Evolutionary conservation across 1,140 invertebrate species (phyloP).

Genomic region (Pteromalus puparum): DNA sequence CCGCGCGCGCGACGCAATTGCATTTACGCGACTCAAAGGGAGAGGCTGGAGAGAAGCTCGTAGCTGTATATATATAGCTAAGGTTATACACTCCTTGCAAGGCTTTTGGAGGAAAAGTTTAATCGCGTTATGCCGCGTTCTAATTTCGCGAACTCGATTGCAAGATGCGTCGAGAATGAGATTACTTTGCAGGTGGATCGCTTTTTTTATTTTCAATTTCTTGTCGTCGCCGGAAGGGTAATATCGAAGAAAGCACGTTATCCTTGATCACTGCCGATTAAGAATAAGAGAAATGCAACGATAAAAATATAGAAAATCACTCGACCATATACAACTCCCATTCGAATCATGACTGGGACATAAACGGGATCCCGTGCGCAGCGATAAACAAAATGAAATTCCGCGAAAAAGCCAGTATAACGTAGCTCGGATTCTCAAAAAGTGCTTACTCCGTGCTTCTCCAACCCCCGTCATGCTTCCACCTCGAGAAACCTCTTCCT

Average conservation of each 20-base stretch:
- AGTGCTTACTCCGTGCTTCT: constrained; percentile 24
- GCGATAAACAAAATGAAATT: constrained; percentile 20
- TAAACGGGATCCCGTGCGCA: neutral
- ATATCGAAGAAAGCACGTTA: too few species aligned
- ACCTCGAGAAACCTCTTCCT: neutral
- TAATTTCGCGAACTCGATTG: constrained; percentile 11
- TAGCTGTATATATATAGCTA: neutral
- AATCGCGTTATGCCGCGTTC: constrained; percentile 1
- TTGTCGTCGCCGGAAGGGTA: too few species aligned
- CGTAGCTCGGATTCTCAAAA: neutral
- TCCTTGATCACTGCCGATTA: too few species aligned
- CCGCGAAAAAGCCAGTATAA: neutral
- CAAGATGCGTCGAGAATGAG: constrained; percentile 5
- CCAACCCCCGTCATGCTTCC: neutral
- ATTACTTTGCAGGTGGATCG: neutral
- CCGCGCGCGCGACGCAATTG: neutral
- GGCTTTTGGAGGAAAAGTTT: constrained; percentile 26
- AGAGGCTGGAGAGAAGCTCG: too few species aligned
- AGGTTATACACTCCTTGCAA: neutral
- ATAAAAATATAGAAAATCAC: neutral
- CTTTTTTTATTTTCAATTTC: too few species aligned
- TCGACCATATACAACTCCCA: neutral
- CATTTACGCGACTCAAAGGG: constrained; percentile 25
- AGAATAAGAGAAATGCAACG: too few species aligned
- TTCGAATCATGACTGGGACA: neutral